Evolutionary conservation across 1,140 invertebrate genomes (phyloP).

Genomic region (Eufriesea mexicana): DNA sequence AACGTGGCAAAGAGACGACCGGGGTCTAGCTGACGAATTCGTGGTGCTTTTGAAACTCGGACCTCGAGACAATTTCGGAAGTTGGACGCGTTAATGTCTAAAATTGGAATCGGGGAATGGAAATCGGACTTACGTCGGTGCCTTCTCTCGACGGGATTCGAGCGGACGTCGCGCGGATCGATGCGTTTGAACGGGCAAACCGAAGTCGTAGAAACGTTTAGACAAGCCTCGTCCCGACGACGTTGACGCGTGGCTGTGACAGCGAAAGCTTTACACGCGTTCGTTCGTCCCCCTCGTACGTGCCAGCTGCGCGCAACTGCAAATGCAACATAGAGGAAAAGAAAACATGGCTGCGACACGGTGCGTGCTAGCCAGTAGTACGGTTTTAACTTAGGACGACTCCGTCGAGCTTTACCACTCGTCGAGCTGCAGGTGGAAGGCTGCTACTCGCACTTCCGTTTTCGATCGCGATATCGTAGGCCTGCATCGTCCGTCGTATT

Average conservation of each 20-base stretch:
- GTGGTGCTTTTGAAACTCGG: background rate
- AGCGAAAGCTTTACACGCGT: constrained; percentile 36
- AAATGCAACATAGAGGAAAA: background rate
- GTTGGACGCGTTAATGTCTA: background rate
- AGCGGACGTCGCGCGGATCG: background rate
- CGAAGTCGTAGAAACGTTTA: constrained; percentile 40
- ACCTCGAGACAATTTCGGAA: background rate
- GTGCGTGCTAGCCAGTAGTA: constrained; percentile 20
- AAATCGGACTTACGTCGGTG: background rate
- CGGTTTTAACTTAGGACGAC: constrained; percentile 19
- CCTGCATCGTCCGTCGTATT: too few species aligned
- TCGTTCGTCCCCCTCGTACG: constrained; percentile 21
- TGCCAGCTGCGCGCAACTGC: constrained; percentile 30
- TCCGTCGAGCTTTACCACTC: background rate
- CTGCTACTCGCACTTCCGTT: too few species aligned
- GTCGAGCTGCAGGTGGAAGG: too few species aligned
- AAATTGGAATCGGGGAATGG: constrained; percentile 1
- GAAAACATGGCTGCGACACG: background rate
- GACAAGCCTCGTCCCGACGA: constrained; percentile 37
- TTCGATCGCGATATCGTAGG: too few species aligned
- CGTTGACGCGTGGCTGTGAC: constrained; percentile 47
- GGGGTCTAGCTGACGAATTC: too few species aligned
- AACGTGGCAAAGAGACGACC: too few species aligned
- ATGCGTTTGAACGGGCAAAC: constrained; percentile 43
- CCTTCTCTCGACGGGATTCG: background rate